Evolutionary conservation across 2,113 vertebrate species (phyloP), one percentile per base, ranked within the genome.

Genomic region (Trogon melanurus): DNA sequence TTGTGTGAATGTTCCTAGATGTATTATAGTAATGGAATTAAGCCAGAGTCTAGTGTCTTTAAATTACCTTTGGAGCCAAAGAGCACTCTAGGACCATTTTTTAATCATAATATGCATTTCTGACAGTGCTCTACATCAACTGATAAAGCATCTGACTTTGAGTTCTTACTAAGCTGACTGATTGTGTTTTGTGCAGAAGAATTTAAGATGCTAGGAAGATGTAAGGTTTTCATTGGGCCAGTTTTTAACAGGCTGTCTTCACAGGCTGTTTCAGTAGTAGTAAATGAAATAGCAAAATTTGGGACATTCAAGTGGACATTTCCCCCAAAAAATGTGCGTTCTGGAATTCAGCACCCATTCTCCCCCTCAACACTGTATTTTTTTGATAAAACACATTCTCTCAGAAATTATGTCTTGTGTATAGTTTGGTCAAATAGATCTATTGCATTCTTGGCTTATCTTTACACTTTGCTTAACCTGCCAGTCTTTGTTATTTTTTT

Each of bases 321-420:
- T 48, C 1, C 3, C 4, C 6, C 5, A 0, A 0, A 11, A 62
- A 88, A 92, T 47, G 0, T 27, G 5, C 38, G 17, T 45, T 10
- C 16, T 79, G 21, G 22, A 83, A 86, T 10, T 4, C 53, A 20
- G 11, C 38, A 15, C 8, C 5, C 11, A n/a, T 74, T 45, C 58
- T 5, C 3, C 5, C 3, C 8, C 1, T 2, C 7, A 21, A 18
- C 1, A 2, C 3, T 10, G 1, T 44, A 2, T 26, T 20, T 22
- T 56, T 60, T 85, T 61, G 5, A 8, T 61, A 69, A 26, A n/a
- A 74, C 8, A 22, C 2, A 10, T 48, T 58, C 2, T 38, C 10
- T 85, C 20, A 65, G 9, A 89, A 83, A 69, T 57, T 50, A 14
- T 32, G 7, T 51, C 32, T 54, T 32, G 1, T 53, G 2, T 20